Base-by-base conservation (phyloP, 2,113 vertebrate genomes). In the Seriola quinqueradiata region DNA sequence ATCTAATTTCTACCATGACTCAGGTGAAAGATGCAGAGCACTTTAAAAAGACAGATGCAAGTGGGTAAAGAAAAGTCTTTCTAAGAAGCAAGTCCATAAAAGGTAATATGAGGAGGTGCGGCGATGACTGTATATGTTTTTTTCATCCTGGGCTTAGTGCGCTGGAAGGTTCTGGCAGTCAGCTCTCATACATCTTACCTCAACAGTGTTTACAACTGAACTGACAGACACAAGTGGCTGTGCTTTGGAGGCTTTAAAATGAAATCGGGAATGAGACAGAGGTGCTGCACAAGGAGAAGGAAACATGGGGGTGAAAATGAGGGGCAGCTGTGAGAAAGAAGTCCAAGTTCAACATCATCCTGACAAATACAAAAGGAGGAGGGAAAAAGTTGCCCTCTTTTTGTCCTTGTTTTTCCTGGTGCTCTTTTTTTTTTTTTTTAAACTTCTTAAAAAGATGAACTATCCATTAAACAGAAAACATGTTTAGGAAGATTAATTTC, bases 41-140 rank as follows among this genome's bases (percentile, higher is more conserved):
- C 61, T 79, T 72, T 17, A 34, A 81, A 28, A 80, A 75, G 77
- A 69, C 76, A 17, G 57, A 64, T 40, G 11, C 1, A 61, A 75
- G 59, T 73, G 52, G 23, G 19, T 54, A 36, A 60, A 48, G 44
- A 57, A 28, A 28, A 44, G 28, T 44, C 54, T 76, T 65, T 67
- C 28, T 46, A 44, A 87, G 54, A 78, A 67, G 42, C 60, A 44
- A 21, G 46, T 25, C 90, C 85, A 82, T 88, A 88, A 81, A 90
- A 90, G 83, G 90, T 28, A 13, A 72, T 38, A 64, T 8, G 25
- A 71, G 66, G 81, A 75, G 72, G 70, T 28, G 55, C 64, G 4
- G 70, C 4, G 0, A 48, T 70, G 70, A 70, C 42, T 19, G 61
- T 8, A 8, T n/a, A 8, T 46, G 44, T 70, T 34, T 42, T 61